These are phyloP conservation scores for Sebastes taczanowskii DNA, from an alignment of 2,797 vertebrate species.

Conservation along the genomic window DNA sequence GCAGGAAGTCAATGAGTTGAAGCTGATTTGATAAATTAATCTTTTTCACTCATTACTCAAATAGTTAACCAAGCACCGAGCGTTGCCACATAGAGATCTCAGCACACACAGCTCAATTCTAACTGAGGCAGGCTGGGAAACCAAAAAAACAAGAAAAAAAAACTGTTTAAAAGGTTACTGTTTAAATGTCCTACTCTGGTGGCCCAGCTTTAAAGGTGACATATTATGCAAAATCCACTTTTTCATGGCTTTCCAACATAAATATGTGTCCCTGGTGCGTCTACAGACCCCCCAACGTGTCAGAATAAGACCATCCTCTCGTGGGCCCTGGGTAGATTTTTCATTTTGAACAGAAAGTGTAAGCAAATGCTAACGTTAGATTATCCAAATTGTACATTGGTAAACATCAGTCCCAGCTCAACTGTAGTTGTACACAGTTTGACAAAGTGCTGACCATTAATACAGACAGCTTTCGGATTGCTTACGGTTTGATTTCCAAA, in stretches of 20 bases:
- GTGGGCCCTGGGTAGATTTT: background rate
- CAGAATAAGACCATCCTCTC: background rate
- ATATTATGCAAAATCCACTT: background rate
- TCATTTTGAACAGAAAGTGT: background rate
- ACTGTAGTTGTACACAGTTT: background rate
- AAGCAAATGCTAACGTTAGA: background rate
- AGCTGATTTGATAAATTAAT: constrained; percentile 38
- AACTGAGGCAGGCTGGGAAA: background rate
- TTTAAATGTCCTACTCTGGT: background rate
- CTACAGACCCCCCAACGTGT: background rate
- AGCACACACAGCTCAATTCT: constrained; percentile 1
- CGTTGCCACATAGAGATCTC: constrained; percentile 4
- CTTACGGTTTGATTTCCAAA: too few relatives aligned
- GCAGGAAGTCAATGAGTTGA: constrained; percentile 36
- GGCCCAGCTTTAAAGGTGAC: background rate
- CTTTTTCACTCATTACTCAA: constrained; percentile 28
- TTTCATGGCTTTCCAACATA: background rate
- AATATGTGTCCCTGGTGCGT: background rate
- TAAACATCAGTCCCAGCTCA: background rate
- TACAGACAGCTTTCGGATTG: background rate
- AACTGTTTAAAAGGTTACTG: background rate
- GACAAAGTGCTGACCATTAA: background rate
- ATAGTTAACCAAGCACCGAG: constrained; percentile 27
- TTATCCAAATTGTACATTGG: too few relatives aligned
- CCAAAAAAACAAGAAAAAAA: background rate